Conservation (phyloP, 30 jellyfish, hydroid and myxozoan species). For the Aurelia sp. region DNA sequence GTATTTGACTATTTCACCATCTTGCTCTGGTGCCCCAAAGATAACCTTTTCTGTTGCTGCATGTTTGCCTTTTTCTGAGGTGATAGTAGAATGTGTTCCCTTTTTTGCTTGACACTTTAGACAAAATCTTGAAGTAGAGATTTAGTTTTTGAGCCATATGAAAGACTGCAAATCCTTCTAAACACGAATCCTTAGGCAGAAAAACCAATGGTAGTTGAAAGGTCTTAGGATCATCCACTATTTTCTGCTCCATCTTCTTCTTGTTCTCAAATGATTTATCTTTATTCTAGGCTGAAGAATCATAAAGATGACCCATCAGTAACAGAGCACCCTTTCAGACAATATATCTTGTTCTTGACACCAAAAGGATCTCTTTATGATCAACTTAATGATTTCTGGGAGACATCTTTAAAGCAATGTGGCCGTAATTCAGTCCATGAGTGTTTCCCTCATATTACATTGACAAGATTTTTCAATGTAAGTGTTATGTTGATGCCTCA, state of each 20-base stretch:
- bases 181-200: too few relatives aligned
- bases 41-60: too few relatives aligned
- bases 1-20: too few relatives aligned
- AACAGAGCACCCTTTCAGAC: conserved; percentile 63
- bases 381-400: conserved; percentile 69
- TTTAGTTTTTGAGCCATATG: too few relatives aligned
- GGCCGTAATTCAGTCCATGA: conserved; percentile 96
- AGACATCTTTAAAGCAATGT: conserved; percentile 69
- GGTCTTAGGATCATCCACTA: too few relatives aligned
- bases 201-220: too few relatives aligned
- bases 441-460: conserved; percentile 94
- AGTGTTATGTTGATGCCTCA: not conserved
- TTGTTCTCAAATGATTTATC: not conserved
- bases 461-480: conserved; percentile 93
- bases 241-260: not conserved
- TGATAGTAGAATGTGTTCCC: too few relatives aligned
- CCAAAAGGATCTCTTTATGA: conserved; percentile 86
- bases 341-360: conserved; percentile 76
- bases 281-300: conserved; percentile 70
- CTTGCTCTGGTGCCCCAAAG: too few relatives aligned
- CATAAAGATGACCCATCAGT: conserved; percentile 80
- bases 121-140: too few relatives aligned
- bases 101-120: too few relatives aligned
- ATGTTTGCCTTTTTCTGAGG: too few relatives aligned
- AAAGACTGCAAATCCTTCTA: too few relatives aligned